Evolutionary conservation across 2,113 vertebrate species (phyloP).

Genomic region (Ursus arctos): DNA sequence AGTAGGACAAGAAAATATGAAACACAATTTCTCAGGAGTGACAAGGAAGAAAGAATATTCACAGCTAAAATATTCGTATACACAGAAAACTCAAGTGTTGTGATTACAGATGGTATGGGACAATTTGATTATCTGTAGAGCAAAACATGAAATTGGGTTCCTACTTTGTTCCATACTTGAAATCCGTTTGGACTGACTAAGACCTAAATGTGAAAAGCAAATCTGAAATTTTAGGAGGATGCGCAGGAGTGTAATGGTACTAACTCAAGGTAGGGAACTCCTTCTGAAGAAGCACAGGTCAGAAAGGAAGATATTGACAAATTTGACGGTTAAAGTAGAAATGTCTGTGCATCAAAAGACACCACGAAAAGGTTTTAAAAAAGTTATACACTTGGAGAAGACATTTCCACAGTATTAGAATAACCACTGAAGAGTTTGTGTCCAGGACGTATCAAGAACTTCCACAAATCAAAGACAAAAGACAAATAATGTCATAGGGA

Average conservation of each 20-base stretch:
- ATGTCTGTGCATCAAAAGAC: background rate
- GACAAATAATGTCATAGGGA: background rate
- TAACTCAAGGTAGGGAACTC: background rate
- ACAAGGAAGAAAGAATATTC: background rate
- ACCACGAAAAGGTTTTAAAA: background rate
- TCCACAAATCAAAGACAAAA: background rate
- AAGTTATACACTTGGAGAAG: background rate
- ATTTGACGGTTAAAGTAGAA: background rate
- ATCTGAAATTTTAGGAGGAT: background rate
- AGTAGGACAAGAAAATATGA: background rate
- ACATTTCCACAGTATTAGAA: background rate
- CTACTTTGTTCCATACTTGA: background rate
- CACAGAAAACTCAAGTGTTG: background rate
- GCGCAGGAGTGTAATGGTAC: too few species aligned
- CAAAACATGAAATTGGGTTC: background rate
- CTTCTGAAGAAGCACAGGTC: background rate
- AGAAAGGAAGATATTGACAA: background rate
- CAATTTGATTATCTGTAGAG: background rate
- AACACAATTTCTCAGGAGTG: background rate
- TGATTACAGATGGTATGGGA: background rate
- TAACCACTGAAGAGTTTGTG: background rate
- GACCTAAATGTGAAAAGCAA: background rate
- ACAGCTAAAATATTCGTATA: background rate
- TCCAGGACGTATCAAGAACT: background rate
- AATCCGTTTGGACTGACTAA: background rate